phyloP scores from a whole-genome alignment of 1,140 invertebrate genomes.

The Charaxes varanes region DNA sequence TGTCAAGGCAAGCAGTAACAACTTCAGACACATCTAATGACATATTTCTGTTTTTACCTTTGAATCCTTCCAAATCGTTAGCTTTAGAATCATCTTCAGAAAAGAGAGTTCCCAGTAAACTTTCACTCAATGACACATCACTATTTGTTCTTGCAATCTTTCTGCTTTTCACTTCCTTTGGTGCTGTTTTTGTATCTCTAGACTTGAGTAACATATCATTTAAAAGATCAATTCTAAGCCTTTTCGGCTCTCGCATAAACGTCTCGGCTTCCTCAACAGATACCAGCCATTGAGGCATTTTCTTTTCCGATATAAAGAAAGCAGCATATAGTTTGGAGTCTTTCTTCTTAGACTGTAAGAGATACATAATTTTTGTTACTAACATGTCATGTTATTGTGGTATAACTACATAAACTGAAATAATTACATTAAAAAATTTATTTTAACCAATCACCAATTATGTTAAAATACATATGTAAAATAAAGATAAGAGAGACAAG shows the following conservation, averaged over 20 bases:
- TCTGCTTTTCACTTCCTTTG: conserved; percentile 42
- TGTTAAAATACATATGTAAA: too few species aligned
- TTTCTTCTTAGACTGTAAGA: conserved; percentile 70
- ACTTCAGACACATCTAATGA: conserved; percentile 62
- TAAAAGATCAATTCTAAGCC: conserved; percentile 60
- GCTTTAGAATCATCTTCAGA: conserved; percentile 57
- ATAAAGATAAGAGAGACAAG: too few species aligned
- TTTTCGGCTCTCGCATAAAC: conserved; percentile 52
- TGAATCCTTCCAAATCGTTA: conserved; percentile 40
- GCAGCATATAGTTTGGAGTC: conserved; percentile 68
- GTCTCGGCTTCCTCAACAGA: conserved; percentile 78
- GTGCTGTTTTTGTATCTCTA: conserved; percentile 28
- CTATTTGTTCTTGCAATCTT: conserved; percentile 51
- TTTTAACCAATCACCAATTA: too few species aligned
- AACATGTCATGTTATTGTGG: too few species aligned
- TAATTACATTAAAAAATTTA: too few species aligned
- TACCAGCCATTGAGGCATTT: conserved; percentile 75
- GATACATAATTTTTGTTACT: neutral
- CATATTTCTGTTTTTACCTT: conserved; percentile 47
- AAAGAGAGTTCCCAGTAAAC: conserved; percentile 67
- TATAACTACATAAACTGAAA: too few species aligned
- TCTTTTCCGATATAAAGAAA: conserved; percentile 66
- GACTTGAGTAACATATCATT: conserved; percentile 51
- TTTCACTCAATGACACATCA: conserved; percentile 66
- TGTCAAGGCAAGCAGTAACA: conserved; percentile 62